phyloP scores from a whole-genome alignment of 30 jellyfish, hydroid and myxozoan species.

The Cassiopea andromeda region DNA sequence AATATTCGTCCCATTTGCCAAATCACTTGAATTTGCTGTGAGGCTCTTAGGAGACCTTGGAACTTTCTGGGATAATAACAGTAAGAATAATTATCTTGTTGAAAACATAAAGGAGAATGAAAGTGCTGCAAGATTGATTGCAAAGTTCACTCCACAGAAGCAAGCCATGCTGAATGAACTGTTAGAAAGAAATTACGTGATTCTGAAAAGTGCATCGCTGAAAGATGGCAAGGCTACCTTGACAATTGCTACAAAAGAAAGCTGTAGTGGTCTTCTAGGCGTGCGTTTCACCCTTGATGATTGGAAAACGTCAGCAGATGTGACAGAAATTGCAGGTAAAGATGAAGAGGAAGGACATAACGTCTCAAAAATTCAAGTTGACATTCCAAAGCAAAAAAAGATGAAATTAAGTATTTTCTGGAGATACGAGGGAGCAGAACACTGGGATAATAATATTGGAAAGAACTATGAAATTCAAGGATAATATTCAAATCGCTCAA shows the following conservation, averaged over 20 bases:
- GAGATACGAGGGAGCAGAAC: conserved; percentile 40
- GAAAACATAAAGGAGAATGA: conserved; percentile 11
- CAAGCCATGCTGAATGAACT: conserved; percentile 9
- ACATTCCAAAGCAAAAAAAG: conserved; percentile 10
- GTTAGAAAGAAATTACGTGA: neutral
- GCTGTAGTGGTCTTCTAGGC: neutral
- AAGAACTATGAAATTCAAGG: conserved; percentile 55
- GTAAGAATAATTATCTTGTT: conserved; percentile 41
- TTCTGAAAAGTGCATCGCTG: conserved; percentile 11
- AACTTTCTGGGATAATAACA: conserved; percentile 81
- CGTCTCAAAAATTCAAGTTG: neutral
- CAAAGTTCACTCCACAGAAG: conserved; percentile 11
- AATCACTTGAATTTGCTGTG: conserved; percentile 60
- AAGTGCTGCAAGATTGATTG: conserved; percentile 12
- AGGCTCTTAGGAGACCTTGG: conserved; percentile 33
- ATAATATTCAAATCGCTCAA: neutral
- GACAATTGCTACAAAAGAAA: conserved; percentile 4
- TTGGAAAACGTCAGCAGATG: conserved; percentile 70
- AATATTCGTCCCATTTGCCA: conserved; percentile 33
- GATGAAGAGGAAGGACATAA: neutral
- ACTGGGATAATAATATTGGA: conserved; percentile 86
- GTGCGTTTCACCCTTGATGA: conserved; percentile 70
- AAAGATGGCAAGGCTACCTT: conserved; percentile 14
- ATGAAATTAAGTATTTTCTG: conserved; percentile 67
- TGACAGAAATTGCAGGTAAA: neutral